These are phyloP conservation scores for Neomonachus schauinslandi DNA, from an alignment of 2,113 vertebrate genomes.

Conservation along the genomic window DNA sequence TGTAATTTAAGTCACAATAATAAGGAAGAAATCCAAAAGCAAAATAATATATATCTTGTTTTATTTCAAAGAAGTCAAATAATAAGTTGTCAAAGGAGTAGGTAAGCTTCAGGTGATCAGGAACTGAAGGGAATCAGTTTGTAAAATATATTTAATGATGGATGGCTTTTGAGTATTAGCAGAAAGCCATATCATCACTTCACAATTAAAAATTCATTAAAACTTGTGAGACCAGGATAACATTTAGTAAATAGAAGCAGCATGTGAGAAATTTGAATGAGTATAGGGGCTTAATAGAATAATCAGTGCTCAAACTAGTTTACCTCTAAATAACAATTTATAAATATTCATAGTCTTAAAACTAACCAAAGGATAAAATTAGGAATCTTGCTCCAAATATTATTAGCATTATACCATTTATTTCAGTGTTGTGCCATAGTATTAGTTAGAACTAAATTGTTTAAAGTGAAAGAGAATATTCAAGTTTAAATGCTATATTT, in stretches of 20 bases:
- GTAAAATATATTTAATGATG: slow-evolving; percentile 73
- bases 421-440: neutral
- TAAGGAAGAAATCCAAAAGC: slow-evolving; percentile 52
- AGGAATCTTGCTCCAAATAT: neutral
- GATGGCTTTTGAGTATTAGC: slow-evolving; percentile 66
- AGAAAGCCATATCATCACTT: slow-evolving; percentile 68
- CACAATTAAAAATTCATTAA: slow-evolving; percentile 85
- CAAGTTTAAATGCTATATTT: neutral
- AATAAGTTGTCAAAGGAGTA: slow-evolving; percentile 58
- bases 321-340: slow-evolving; percentile 76
- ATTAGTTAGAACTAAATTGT: neutral
- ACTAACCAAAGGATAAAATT: slow-evolving; percentile 27
- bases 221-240: slow-evolving; percentile 76
- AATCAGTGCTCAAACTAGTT: slow-evolving; percentile 77
- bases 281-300: slow-evolving; percentile 77
- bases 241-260: slow-evolving; percentile 82
- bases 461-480: slow-evolving; percentile 1
- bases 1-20: slow-evolving; percentile 56
- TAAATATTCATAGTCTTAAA: slow-evolving; percentile 75
- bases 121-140: slow-evolving; percentile 69
- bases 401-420: neutral
- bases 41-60: slow-evolving; percentile 43
- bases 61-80: slow-evolving; percentile 68
- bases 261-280: slow-evolving; percentile 82
- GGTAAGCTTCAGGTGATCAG: slow-evolving; percentile 57